Evolutionary conservation across 2,888 invertebrate species (phyloP).

Genomic region (Myopa testacea): DNA sequence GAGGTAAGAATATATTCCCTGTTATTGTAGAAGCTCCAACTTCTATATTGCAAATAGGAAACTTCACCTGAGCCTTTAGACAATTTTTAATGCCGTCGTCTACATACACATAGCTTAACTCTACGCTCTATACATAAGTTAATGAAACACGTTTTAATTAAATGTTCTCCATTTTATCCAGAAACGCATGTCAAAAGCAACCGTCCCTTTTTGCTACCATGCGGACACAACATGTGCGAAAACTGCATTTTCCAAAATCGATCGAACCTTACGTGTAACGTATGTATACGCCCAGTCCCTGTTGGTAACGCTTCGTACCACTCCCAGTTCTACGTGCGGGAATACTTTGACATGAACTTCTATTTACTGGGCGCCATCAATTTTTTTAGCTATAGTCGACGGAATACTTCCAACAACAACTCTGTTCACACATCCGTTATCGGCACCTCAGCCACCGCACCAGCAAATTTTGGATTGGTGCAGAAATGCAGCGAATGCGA

Average conservation of each 20-base stretch:
- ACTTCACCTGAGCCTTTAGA: too few relatives aligned
- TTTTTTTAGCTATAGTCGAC: conserved; percentile 48
- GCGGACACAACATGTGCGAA: conserved; percentile 78
- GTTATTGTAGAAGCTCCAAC: too few relatives aligned
- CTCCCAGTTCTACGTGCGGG: conserved; percentile 47
- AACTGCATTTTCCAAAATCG: conserved; percentile 70
- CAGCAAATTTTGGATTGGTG: background rate
- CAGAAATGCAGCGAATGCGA: conserved; percentile 62
- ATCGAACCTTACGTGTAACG: conserved; percentile 53
- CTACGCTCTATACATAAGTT: too few relatives aligned
- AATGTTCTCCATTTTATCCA: conserved; percentile 17
- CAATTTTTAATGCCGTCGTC: too few relatives aligned
- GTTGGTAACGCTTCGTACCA: conserved; percentile 12
- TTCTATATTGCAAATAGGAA: too few relatives aligned
- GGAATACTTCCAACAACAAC: conserved; percentile 48
- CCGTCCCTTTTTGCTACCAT: conserved; percentile 74
- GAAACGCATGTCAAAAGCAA: conserved; percentile 48
- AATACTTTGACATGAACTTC: conserved; percentile 59
- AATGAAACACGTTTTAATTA: too few relatives aligned
- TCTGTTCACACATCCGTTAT: conserved; percentile 40
- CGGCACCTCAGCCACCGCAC: background rate
- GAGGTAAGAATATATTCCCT: conserved; percentile 34
- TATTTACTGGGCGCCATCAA: conserved; percentile 56
- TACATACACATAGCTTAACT: too few relatives aligned
- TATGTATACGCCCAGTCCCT: conserved; percentile 51